Evolutionary conservation across 2,888 invertebrate species (phyloP).

Genomic region (Drosophila tanythrix): DNA sequence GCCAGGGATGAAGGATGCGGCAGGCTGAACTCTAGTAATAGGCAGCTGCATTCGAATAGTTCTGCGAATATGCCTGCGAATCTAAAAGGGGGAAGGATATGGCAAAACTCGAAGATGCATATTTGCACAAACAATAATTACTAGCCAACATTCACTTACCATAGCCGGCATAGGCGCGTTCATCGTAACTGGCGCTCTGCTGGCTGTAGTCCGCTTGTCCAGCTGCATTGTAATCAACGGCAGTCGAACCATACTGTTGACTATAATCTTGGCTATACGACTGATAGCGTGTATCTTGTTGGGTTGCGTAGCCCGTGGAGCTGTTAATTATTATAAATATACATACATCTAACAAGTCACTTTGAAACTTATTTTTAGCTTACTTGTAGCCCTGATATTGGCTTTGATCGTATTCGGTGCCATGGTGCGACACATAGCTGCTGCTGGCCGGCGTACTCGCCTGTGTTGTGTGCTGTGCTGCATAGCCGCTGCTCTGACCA

Average conservation of each 20-base stretch:
- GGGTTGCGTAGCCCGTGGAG: constrained; percentile 80
- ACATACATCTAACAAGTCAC: neutral
- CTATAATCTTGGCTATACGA: constrained; percentile 84
- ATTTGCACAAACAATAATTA: constrained; percentile 1
- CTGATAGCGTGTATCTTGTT: constrained; percentile 84
- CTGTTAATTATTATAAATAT: constrained; percentile 46
- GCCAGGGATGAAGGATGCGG: constrained; percentile 55
- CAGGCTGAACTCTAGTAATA: constrained; percentile 79
- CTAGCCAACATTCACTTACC: constrained; percentile 74
- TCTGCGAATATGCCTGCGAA: constrained; percentile 84
- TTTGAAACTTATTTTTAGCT: constrained; percentile 8
- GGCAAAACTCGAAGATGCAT: constrained; percentile 26
- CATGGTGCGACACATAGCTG: constrained; percentile 80
- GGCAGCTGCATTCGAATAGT: constrained; percentile 84
- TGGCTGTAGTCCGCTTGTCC: constrained; percentile 84
- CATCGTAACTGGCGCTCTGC: constrained; percentile 81
- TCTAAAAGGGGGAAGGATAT: constrained; percentile 62
- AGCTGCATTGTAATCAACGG: constrained; percentile 84
- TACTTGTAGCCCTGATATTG: constrained; percentile 85
- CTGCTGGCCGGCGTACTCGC: constrained; percentile 75
- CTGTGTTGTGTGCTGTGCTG: constrained; percentile 70
- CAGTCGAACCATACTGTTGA: constrained; percentile 84
- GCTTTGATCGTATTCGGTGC: constrained; percentile 84
- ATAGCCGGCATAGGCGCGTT: constrained; percentile 84
- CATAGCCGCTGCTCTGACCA: constrained; percentile 82